Evolutionary conservation across 2,113 vertebrate genomes (phyloP).

Genomic region (Gymnarchus niloticus): DNA sequence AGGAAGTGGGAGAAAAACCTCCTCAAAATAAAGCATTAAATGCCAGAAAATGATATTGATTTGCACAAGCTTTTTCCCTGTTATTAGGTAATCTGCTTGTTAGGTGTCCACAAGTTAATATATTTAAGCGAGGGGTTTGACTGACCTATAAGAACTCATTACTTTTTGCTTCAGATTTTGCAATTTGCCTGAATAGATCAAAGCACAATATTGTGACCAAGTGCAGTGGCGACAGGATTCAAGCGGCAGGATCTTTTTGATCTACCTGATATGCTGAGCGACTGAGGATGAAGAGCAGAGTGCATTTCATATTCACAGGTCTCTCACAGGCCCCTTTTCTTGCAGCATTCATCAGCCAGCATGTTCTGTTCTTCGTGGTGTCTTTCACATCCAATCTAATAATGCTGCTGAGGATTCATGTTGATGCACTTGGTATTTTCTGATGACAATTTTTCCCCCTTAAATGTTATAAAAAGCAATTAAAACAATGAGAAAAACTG

Average conservation of each 20-base stretch:
- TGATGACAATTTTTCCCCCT: neutral
- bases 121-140: neutral
- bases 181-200: neutral
- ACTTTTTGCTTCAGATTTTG: neutral
- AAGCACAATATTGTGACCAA: neutral
- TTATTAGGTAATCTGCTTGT: neutral
- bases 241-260: neutral
- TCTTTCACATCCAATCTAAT: neutral
- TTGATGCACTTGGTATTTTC: neutral
- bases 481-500: neutral
- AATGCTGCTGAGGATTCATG: neutral
- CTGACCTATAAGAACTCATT: neutral
- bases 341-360: neutral
- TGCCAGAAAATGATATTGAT: neutral
- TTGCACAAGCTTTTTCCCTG: neutral
- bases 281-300: neutral
- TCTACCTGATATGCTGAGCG: neutral
- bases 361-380: neutral
- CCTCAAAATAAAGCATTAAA: neutral
- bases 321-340: neutral
- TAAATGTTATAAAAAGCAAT: slow-evolving; percentile 18
- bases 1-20: neutral
- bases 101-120: neutral
- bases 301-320: neutral
- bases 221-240: neutral